Conservation (phyloP, 1,140 invertebrate genomes). For the Megalopta genalis region DNA sequence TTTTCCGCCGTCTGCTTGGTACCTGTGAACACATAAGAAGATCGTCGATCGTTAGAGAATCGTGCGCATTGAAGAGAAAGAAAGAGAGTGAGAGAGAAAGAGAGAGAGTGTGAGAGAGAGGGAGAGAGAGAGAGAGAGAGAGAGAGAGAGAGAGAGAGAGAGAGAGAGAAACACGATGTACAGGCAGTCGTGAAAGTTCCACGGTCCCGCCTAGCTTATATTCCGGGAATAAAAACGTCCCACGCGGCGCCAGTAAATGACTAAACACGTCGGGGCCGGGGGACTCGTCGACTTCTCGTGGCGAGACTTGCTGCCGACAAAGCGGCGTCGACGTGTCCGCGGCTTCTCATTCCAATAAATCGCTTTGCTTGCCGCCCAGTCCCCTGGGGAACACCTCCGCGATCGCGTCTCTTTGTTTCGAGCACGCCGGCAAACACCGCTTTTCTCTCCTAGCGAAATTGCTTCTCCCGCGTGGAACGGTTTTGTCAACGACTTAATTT, state of each 20-base stretch:
- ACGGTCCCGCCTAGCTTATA: background rate
- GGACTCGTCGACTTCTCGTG: background rate
- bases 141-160: background rate
- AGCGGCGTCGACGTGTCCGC: background rate
- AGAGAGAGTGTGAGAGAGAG: background rate
- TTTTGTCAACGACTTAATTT: too few species aligned
- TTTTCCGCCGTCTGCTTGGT: slow-evolving; percentile 48
- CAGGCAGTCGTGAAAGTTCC: slow-evolving; percentile 17
- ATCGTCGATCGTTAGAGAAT: slow-evolving; percentile 3
- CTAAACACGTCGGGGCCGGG: background rate
- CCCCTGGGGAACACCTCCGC: too few species aligned
- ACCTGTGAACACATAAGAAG: slow-evolving; percentile 37
- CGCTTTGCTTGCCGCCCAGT: background rate
- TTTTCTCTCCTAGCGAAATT: too few species aligned
- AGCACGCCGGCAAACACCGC: too few species aligned
- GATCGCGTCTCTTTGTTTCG: background rate
- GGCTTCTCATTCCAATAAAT: background rate
- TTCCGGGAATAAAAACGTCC: slow-evolving; percentile 28
- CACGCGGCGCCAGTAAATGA: background rate
- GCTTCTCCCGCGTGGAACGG: too few species aligned
- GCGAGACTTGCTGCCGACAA: background rate
- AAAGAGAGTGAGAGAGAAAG: background rate
- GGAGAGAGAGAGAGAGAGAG: background rate
- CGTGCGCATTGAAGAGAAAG: background rate
- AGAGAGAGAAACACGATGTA: background rate